These are phyloP conservation scores for Platichthys flesus DNA, from an alignment of 2,113 vertebrate genomes.

Conservation along the genomic window DNA sequence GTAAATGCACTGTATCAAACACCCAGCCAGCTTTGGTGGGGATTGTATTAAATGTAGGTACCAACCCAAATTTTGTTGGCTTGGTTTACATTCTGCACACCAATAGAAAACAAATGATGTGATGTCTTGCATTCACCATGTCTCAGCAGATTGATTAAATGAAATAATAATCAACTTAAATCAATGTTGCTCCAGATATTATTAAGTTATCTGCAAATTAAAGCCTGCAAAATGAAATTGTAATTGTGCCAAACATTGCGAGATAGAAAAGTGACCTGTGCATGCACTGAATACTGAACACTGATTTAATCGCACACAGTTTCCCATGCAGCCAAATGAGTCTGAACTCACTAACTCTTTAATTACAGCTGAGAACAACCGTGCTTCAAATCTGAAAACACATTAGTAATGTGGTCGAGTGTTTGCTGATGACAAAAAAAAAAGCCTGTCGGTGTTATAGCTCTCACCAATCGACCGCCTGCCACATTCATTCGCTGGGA, in stretches of 20 bases:
- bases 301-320: neutral
- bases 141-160: neutral
- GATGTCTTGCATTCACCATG: neutral
- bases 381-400: slow-evolving; percentile 26
- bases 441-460: slow-evolving; percentile 12
- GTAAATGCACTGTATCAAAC: slow-evolving; percentile 25
- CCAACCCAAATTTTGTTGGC: too few species aligned
- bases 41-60: too few species aligned
- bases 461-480: slow-evolving; percentile 25
- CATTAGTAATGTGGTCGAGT: slow-evolving; percentile 25
- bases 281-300: neutral
- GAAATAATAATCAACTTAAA: too few species aligned
- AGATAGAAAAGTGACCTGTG: neutral
- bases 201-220: neutral
- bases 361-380: slow-evolving; percentile 32
- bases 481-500: slow-evolving; percentile 31
- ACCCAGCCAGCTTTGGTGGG: neutral
- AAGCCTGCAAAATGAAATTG: neutral
- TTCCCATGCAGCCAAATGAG: slow-evolving; percentile 8
- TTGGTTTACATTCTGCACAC: neutral
- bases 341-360: slow-evolving; percentile 14
- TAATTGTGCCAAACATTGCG: neutral
- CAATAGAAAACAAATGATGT: neutral
- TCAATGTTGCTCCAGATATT: neutral
- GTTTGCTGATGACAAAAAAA: slow-evolving; percentile 29